A percentile compares a stretch with the other conserved stretches of the same genome.
These are phyloP conservation scores for Siphamia tubifer DNA, from an alignment of 2,113 vertebrate genomes.

Conservation along the genomic window DNA sequence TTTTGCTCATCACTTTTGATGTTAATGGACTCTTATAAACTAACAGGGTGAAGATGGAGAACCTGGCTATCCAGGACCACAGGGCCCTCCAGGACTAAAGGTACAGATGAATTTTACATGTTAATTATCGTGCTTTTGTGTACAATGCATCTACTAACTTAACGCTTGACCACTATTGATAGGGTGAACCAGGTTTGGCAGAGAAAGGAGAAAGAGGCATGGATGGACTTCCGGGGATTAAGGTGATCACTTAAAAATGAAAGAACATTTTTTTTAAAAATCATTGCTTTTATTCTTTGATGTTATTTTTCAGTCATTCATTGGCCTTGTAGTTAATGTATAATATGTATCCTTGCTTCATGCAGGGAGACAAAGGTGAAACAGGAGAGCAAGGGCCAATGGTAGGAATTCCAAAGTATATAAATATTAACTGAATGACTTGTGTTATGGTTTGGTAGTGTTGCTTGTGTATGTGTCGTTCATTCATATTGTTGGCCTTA, in stretches of 20 bases:
- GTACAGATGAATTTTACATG: conserved; percentile 36
- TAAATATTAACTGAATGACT: neutral
- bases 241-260: conserved; percentile 51
- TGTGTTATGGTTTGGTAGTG: neutral
- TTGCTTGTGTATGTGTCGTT: neutral
- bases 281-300: neutral
- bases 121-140: conserved; percentile 2
- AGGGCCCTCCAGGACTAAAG: conserved; percentile 83
- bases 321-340: too few species aligned
- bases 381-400: conserved; percentile 70
- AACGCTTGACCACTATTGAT: conserved; percentile 3
- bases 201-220: conserved; percentile 75
- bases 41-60: conserved; percentile 87
- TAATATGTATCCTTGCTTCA: neutral
- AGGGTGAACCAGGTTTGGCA: conserved; percentile 76
- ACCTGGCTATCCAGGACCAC: conserved; percentile 81
- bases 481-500: conserved; percentile 43
- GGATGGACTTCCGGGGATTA: conserved; percentile 77
- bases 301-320: too few species aligned
- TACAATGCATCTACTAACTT: neutral
- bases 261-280: neutral
- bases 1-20: neutral
- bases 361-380: conserved; percentile 79
- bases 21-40: conserved; percentile 2
- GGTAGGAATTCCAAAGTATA: too few species aligned